Evolutionary conservation across 64 coral and sea anemone genomes (phyloP), one percentile per base, ranked within the genome.

Genomic region (Actinia equina): DNA sequence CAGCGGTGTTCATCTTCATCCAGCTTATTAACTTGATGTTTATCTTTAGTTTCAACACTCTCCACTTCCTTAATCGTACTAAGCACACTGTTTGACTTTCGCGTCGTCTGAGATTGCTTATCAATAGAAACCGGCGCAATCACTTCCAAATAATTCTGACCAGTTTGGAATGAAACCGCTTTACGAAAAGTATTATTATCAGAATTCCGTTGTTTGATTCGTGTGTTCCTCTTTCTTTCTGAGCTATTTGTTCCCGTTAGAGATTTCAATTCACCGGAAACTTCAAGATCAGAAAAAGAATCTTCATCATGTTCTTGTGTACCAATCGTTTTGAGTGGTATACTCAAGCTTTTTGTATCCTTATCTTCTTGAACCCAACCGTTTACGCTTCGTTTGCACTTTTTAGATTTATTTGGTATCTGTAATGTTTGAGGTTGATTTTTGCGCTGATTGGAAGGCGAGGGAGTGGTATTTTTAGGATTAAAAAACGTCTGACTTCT

Each of bases 391-490:
- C 25, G 37, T 20, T 69, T 69, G 20, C 7, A 8, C 0, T 51
- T 81, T 52, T 81, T 81, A 22, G 17, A 17, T 81, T 81, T 81
- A 22, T 81, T 43, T 52, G 78, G 78, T 81, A 81, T 81, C 18
- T 81, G 78, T 44, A 81, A 37, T 17, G 78, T 81, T 81, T 52
- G 78, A 14, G 78, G 44, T 23, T 18, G 19, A 12, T 19, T 81
- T 81, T 49, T 81, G 2, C 69, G 25, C 14, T 74, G 69, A 16
- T 30, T 74, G n/a, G 69, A 30, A 10, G 69, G 69, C 11, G 69
- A 74, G 45, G 78, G 22, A 52, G 43, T 15, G 4, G 17, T 16
- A 2, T 22, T 81, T 52, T 81, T 44, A 20, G 42, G 78, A 49
- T 81, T 81, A 20, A 81, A 81, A 44, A 22, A 22, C 3, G n/a